Evolutionary conservation across 2,888 invertebrate genomes (phyloP), one percentile per base, ranked within the genome.

Genomic region (Ectemnius lituratus): DNA sequence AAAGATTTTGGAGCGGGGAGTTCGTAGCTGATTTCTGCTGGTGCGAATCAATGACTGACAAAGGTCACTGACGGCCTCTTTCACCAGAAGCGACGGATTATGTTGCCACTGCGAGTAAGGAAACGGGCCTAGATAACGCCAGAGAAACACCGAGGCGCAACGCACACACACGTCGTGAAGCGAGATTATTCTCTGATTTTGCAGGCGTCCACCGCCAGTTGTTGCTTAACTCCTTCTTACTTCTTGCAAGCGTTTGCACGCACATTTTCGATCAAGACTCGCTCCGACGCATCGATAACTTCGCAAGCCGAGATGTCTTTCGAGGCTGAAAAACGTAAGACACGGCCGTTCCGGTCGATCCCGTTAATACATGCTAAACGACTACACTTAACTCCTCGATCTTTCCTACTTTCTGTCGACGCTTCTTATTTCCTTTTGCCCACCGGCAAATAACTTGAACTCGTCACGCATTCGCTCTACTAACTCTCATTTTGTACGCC

Each of bases 261-360:
- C 20, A 71, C 52, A 66, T 60, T 67, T 23, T 28, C 70, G 11
- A 2, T 58, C 57, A 67, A 57, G 46, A 52, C 67, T 16, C 46
- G 8, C 6, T 62, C 62, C 13, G 49, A 49, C n/a, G 27, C 63
- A 20, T 70, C 64, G 4, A 56, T 37, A 60, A 60, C 62, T 27
- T 45, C 60, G 6, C 58, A 73, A 14, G 56, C 60, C 11, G 77
- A 57, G 45, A 86, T 88, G 86, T 84, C 86, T 23, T 83, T 88
- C 73, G 82, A 85, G 62, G 75, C 70, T 2, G 86, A 87, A 28
- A 88, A 88, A 81, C 84, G 88, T 88, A 78, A 83, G 85, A 61
- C 18, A 65, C 23, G 28, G 49, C 67, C 27, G 16, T 23, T 67
- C 73, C 72, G 13, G 62, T 75, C 58, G 28, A 45, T 59, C 58